phyloP scores from a whole-genome alignment of 2,888 invertebrate genomes.

The Harpalus rubripes region DNA sequence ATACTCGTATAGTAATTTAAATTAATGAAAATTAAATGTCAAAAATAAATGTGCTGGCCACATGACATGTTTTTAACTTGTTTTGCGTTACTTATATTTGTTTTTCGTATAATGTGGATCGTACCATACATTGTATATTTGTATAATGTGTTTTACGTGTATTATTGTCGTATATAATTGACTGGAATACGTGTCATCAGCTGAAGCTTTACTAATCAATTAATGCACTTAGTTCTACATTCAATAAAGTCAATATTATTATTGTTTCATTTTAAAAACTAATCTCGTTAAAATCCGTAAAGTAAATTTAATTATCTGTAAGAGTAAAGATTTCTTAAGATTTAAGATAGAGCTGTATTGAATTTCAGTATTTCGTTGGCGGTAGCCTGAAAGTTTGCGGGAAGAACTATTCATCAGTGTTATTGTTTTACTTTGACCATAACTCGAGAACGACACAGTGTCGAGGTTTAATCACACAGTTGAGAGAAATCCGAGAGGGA shows the following conservation, averaged over 20 bases:
- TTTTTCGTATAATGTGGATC: too few species aligned
- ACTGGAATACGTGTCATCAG: too few species aligned
- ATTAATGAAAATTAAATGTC: too few species aligned
- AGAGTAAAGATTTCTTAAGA: background rate
- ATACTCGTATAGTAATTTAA: too few species aligned
- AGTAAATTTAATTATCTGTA: slow-evolving; percentile 1
- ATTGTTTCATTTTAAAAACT: background rate
- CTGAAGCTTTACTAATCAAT: too few species aligned
- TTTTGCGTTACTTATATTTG: too few species aligned
- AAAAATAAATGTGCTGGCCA: too few species aligned
- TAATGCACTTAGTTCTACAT: too few species aligned
- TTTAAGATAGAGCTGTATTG: background rate
- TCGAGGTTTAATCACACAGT: slow-evolving; percentile 60
- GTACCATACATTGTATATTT: too few species aligned
- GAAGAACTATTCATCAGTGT: slow-evolving; percentile 64
- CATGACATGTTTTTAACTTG: too few species aligned
- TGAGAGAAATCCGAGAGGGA: slow-evolving; percentile 62
- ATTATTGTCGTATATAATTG: too few species aligned
- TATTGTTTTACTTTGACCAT: slow-evolving; percentile 66
- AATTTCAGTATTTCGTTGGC: slow-evolving; percentile 22
- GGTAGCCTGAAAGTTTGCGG: slow-evolving; percentile 17
- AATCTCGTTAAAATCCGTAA: background rate
- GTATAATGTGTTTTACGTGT: too few species aligned
- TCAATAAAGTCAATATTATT: background rate
- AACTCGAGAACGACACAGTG: slow-evolving; percentile 57